These are phyloP conservation scores for Fistularia commersonii DNA, from an alignment of 2,797 vertebrate species.

Conservation along the genomic window DNA sequence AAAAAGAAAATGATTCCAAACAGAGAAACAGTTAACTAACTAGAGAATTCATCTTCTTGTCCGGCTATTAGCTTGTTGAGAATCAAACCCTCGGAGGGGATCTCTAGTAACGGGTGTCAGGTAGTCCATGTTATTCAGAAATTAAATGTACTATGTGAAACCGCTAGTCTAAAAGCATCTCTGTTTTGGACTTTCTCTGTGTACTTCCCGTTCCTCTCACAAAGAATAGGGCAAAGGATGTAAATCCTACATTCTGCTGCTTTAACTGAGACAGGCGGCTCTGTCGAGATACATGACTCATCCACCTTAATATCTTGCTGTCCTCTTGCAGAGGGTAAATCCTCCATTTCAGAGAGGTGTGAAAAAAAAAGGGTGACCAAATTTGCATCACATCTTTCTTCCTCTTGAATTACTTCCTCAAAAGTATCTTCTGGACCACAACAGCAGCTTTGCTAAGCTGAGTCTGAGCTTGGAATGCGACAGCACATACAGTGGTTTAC, in stretches of 20 bases:
- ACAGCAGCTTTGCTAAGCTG: background rate
- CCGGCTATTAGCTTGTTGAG: background rate
- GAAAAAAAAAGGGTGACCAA: constrained; percentile 3
- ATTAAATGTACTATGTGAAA: constrained; percentile 32
- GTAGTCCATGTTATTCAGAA: constrained; percentile 51
- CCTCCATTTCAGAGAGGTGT: constrained; percentile 48
- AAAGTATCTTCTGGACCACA: background rate
- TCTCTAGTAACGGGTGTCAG: constrained; percentile 31
- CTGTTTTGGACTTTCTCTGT: constrained; percentile 19
- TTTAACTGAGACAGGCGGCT: too few species aligned
- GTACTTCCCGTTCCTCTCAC: constrained; percentile 35
- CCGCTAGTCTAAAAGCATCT: constrained; percentile 38
- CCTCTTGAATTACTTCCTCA: constrained; percentile 35
- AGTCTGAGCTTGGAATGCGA: constrained; percentile 6
- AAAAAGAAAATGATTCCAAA: constrained; percentile 5
- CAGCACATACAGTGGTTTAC: constrained; percentile 7
- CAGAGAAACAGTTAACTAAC: constrained; percentile 4
- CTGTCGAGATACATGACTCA: constrained; percentile 13
- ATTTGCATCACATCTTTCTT: constrained; percentile 20
- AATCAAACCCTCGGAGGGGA: constrained; percentile 24
- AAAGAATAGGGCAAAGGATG: constrained; percentile 3
- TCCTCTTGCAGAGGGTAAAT: constrained; percentile 13
- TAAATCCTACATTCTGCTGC: background rate
- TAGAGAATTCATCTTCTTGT: background rate
- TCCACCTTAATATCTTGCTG: constrained; percentile 9